Evolutionary conservation across 2,888 invertebrate genomes (phyloP).

Genomic region (Phytoseiulus persimilis): DNA sequence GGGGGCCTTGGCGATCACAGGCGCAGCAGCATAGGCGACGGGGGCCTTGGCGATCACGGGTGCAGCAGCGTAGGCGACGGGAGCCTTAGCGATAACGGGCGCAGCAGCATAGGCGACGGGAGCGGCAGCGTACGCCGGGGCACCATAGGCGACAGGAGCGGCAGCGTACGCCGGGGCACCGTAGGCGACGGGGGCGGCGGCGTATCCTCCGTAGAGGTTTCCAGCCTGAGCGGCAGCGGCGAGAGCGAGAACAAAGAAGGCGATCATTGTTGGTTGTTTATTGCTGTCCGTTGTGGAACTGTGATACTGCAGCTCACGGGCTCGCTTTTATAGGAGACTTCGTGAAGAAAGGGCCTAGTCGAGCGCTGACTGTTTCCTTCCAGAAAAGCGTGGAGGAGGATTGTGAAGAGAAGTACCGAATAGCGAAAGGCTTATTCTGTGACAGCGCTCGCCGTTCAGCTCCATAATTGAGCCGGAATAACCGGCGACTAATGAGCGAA

Average conservation of each 20-base stretch:
- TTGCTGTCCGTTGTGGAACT: neutral
- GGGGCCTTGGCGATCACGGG: conserved; percentile 14
- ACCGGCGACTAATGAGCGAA: neutral
- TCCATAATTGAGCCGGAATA: neutral
- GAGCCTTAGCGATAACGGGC: neutral
- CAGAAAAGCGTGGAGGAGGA: neutral
- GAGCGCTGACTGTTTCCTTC: neutral
- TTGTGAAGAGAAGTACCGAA: neutral
- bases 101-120: conserved; percentile 17
- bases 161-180: too few species aligned
- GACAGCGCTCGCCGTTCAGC: neutral
- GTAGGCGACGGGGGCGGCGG: too few species aligned
- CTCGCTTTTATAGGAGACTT: neutral
- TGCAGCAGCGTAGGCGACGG: neutral
- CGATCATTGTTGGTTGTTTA: conserved; percentile 15
- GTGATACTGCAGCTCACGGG: neutral
- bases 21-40: neutral
- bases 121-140: conserved; percentile 10
- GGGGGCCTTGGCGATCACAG: conserved; percentile 31
- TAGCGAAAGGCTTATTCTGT: neutral
- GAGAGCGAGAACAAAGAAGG: neutral
- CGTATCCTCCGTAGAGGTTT: too few species aligned
- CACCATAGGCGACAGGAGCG: too few species aligned
- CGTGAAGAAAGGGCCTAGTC: neutral
- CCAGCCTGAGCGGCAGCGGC: conserved; percentile 28